A percentile compares a stretch with the other conserved stretches of the same genome.
Conservation (phyloP, 2,797 vertebrate species). For the Melopsittacus undulatus region DNA sequence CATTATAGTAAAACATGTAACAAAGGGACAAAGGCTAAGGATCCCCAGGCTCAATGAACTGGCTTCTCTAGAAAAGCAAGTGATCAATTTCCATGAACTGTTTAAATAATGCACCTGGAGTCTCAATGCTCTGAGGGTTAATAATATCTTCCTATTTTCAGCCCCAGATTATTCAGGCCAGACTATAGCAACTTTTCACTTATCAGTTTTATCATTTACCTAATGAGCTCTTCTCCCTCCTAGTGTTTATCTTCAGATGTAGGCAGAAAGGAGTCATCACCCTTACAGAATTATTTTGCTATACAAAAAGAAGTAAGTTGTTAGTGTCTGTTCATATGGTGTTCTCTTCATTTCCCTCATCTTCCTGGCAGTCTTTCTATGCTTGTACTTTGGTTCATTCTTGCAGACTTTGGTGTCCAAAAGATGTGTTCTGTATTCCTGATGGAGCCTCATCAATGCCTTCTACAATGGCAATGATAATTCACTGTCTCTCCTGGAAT, state of each 20-base stretch:
- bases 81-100: background rate
- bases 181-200: background rate
- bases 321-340: background rate
- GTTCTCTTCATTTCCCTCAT: background rate
- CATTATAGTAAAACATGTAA: background rate
- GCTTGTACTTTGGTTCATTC: background rate
- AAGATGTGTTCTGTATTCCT: background rate
- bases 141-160: background rate
- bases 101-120: background rate
- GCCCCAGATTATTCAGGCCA: background rate
- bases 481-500: background rate
- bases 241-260: slow-evolving; percentile 11
- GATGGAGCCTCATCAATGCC: background rate
- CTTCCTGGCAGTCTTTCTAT: background rate
- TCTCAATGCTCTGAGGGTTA: background rate
- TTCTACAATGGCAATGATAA: background rate
- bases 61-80: background rate
- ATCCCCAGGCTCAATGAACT: background rate
- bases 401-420: background rate
- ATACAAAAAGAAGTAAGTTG: background rate
- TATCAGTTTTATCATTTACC: background rate
- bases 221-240: slow-evolving; percentile 17
- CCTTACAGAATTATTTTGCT: background rate
- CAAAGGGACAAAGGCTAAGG: background rate
- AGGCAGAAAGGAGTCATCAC: background rate